These are phyloP conservation scores for Esox lucius DNA, from an alignment of 2,797 vertebrate genomes.

Conservation along the genomic window DNA sequence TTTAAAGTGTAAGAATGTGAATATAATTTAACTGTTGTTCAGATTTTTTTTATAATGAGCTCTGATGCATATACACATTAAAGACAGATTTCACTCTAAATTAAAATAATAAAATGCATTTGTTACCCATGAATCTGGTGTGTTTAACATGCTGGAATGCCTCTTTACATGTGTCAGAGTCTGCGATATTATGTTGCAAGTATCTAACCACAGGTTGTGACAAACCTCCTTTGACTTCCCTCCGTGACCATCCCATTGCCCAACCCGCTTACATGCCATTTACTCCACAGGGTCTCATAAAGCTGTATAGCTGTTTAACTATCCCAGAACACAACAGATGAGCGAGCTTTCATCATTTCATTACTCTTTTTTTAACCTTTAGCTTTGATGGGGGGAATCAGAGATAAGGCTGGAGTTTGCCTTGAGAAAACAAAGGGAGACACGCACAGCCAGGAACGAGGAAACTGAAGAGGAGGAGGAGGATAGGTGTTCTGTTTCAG, in stretches of 20 bases:
- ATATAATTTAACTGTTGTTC: too few species aligned
- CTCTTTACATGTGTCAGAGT: background rate
- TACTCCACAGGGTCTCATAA: slow-evolving; percentile 25
- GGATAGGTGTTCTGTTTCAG: slow-evolving; percentile 69
- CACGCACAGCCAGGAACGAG: slow-evolving; percentile 25
- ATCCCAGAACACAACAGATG: slow-evolving; percentile 21
- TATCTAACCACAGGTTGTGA: slow-evolving; percentile 4
- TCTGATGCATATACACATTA: too few species aligned
- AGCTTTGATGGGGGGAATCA: slow-evolving; percentile 51
- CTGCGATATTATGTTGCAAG: background rate
- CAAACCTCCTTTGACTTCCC: background rate
- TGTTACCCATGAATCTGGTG: background rate
- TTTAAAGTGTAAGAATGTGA: too few species aligned
- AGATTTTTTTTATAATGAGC: too few species aligned
- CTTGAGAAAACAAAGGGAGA: slow-evolving; percentile 42
- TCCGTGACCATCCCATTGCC: background rate
- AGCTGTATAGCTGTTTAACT: slow-evolving; percentile 12
- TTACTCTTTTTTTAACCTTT: slow-evolving; percentile 11
- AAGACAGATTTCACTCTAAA: too few species aligned
- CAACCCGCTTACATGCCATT: background rate
- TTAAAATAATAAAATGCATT: too few species aligned
- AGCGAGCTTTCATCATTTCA: slow-evolving; percentile 33
- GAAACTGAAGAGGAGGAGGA: background rate
- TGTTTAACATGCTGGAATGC: background rate
- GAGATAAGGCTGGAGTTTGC: slow-evolving; percentile 55